phyloP scores from a whole-genome alignment of 2,888 invertebrate species.

The Scrobipalpa costella region DNA sequence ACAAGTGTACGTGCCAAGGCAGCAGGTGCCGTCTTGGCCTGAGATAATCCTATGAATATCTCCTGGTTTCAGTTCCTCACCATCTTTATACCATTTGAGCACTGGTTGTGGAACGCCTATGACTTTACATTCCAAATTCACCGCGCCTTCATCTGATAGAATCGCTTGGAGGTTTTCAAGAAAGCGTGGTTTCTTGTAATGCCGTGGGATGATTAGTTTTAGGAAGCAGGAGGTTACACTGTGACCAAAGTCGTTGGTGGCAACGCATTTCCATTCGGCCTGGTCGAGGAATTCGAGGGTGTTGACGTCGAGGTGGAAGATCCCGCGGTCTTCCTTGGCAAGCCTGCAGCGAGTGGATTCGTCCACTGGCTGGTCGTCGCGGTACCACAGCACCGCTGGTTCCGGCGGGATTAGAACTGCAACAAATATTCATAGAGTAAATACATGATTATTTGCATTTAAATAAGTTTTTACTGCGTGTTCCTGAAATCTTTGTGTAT shows the following conservation, averaged over 20 bases:
- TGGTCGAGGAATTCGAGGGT: slow-evolving; percentile 91
- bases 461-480: too few relatives aligned
- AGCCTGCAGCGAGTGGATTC: slow-evolving; percentile 84
- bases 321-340: slow-evolving; percentile 85
- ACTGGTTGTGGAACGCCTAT: slow-evolving; percentile 94
- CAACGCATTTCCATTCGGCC: slow-evolving; percentile 96
- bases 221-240: slow-evolving; percentile 93
- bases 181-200: slow-evolving; percentile 94
- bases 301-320: slow-evolving; percentile 86
- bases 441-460: too few relatives aligned
- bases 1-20: slow-evolving; percentile 94
- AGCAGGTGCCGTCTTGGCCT: slow-evolving; percentile 94
- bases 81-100: slow-evolving; percentile 96
- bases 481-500: too few relatives aligned
- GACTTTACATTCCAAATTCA: slow-evolving; percentile 95
- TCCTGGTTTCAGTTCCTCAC: slow-evolving; percentile 92
- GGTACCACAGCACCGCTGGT: slow-evolving; percentile 92
- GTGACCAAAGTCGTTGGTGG: slow-evolving; percentile 93
- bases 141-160: slow-evolving; percentile 93
- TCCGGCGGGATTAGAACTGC: slow-evolving; percentile 89
- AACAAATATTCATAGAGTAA: slow-evolving; percentile 36
- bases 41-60: slow-evolving; percentile 95
- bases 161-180: slow-evolving; percentile 92
- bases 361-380: slow-evolving; percentile 90
- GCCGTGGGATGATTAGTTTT: slow-evolving; percentile 91